Base-by-base conservation (phyloP, 2,797 vertebrate species). In the Erithacus rubecula region DNA sequence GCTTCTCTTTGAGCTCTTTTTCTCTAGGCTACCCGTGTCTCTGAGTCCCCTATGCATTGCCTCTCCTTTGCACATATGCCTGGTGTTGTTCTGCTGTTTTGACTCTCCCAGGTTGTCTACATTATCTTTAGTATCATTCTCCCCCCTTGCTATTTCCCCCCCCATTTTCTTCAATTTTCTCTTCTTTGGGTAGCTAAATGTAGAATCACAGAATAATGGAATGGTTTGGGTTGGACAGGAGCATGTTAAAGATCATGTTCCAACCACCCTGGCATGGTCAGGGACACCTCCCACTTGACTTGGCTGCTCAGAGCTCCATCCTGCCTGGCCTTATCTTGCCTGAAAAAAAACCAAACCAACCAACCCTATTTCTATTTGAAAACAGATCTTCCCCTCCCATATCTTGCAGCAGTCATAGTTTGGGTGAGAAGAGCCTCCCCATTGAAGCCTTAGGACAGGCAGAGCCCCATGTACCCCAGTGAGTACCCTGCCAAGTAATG, bases 71-170 rank as follows among this genome's bases (percentile, higher is more conserved):
- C 22, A 78, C 64, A 41, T 62, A 26, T 29, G 71, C 36, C 43
- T 88, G 60, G 19, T 29, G 13, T 11, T 44, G 10, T 46, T n/a
- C 29, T 16, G 12, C 15, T 70, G 15, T 36, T 90, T 69, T 86
- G 17, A n/a, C 8, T 68, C 37, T 83, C 24, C 21, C 15, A 59
- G 46, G 5, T 23, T 81, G 44, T 43, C 43, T 62, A 30, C 13
- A 20, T 68, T 70, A 78, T 56, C 36, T 56, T 93, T 43, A 21
- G 2, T 39, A 24, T 39, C 1, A n/a, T 13, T 23, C 21, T 22
- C 3, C 3, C 16, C 0, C 2, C 2, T 6, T 19, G 4, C 27
- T 23, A 37, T 27, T 52, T 12, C 0, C 13, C 3, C 3, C n/a
- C 7, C 5, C 3, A 1, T 76, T 79, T 68, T 47, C 22, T 78